phyloP scores from a whole-genome alignment of 2,797 vertebrate species.

The Dicrostonyx torquatus region DNA sequence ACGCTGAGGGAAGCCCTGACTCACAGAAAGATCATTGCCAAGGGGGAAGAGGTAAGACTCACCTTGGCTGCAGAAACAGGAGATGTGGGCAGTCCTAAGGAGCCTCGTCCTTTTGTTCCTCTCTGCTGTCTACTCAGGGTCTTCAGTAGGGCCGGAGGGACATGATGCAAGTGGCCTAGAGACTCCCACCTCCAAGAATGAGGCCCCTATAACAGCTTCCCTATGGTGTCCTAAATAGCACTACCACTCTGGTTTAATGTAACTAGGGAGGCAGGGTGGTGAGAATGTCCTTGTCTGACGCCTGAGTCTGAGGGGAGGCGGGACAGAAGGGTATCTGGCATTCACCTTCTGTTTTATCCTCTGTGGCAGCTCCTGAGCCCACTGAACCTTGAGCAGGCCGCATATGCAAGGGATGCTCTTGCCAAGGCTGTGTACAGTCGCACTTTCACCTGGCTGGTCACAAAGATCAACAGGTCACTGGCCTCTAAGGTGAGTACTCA shows the following conservation, averaged over 20 bases:
- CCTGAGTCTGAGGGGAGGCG: not conserved
- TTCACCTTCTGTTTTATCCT: not conserved
- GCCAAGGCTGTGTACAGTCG: constrained; percentile 97
- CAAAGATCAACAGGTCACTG: constrained; percentile 96
- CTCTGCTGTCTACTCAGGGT: not conserved
- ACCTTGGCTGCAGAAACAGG: not conserved
- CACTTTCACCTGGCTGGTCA: constrained; percentile 98
- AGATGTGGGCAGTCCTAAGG: not conserved
- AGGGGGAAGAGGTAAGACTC: constrained; percentile 95
- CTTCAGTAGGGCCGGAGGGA: not conserved
- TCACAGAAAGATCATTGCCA: constrained; percentile 98
- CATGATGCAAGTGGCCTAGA: not conserved
- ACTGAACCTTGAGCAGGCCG: constrained; percentile 96
- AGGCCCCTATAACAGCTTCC: not conserved
- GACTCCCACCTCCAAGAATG: not conserved
- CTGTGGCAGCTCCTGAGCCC: constrained; percentile 93
- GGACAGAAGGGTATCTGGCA: not conserved
- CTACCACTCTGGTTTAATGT: not conserved
- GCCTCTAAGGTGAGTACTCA: constrained; percentile 89
- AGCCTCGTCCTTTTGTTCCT: not conserved
- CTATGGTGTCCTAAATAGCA: not conserved
- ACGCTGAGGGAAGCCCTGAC: constrained; percentile 94
- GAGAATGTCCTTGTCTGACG: not conserved
- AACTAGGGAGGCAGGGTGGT: too few species aligned
- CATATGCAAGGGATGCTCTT: constrained; percentile 94